Evolutionary conservation across 2,797 vertebrate species (phyloP), one percentile per base, ranked within the genome.

Genomic region (Parauchenoglanis ngamensis): DNA sequence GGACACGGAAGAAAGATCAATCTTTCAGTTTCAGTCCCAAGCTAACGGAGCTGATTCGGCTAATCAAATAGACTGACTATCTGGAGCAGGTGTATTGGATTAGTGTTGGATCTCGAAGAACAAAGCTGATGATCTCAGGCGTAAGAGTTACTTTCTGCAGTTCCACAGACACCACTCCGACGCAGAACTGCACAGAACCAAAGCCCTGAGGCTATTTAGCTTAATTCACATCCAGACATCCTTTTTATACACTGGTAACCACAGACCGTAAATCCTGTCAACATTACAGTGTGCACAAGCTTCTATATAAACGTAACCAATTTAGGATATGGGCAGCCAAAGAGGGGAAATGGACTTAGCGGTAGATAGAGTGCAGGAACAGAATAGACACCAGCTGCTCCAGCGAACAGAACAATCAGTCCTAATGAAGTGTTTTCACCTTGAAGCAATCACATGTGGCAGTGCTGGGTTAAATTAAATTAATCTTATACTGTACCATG

Each of bases 401-500:
- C 46, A 6, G 80, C 23, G 7, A 73, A 17, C 23, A 63, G 63
- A 67, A 52, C 52, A 84, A 90, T 90, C 85, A 31, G 81, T 21
- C 67, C 59, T 87, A 88, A 88, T 87, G 63, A 87, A 88, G 72
- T 88, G 85, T 86, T 86, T 88, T 86, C 80, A 83, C 79, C 75
- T 86, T 79, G n/a, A 78, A 86, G 72, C 40, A 54, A 83, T 80
- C 83, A 56, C 87, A 83, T 86, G 61, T 78, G 73, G 85, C 85
- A 77, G 52, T 35, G 79, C 80, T 52, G 79, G 35, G 56, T 68
- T 83, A 78, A 86, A 86, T 52, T 76, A 59, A 68, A 88, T 88
- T 61, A 70, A 52, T 54, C 72, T 83, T 61, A 15, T 61, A 46
- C 72, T 56, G 59, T 52, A 77, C 61, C 46, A 68, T 19, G 44